Conservation (phyloP, 2,113 vertebrate genomes). For the Hydropotes inermis region DNA sequence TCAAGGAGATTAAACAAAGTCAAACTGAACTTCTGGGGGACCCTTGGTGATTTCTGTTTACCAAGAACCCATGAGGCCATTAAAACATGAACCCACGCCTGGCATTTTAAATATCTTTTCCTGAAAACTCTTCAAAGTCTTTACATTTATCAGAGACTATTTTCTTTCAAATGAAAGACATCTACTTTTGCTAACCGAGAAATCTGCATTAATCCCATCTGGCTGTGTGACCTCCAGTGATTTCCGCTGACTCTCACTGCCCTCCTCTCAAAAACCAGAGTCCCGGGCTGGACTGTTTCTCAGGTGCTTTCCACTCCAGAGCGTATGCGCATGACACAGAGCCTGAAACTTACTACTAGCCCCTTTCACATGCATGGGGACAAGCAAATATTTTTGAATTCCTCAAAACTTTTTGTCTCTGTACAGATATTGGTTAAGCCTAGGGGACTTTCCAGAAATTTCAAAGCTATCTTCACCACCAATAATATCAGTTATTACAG, state of each 20-base stretch:
- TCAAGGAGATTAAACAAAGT: background rate
- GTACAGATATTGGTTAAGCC: background rate
- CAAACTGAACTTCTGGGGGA: background rate
- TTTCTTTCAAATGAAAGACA: background rate
- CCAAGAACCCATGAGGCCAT: background rate
- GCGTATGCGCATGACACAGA: background rate
- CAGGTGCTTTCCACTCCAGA: background rate
- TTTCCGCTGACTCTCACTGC: background rate
- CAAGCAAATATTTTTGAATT: background rate
- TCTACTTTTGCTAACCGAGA: background rate
- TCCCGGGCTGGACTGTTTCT: background rate
- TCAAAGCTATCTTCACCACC: background rate
- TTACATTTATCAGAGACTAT: background rate
- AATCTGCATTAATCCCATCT: background rate
- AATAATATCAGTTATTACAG: background rate
- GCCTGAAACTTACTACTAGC: background rate
- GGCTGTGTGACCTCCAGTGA: background rate
- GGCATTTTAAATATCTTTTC: background rate
- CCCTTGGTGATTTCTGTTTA: background rate
- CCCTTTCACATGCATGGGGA: background rate
- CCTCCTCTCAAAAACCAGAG: background rate
- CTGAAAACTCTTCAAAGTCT: background rate
- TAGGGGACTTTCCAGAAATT: background rate
- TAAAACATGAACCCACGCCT: background rate
- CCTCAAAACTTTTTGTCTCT: constrained; percentile 10